Percentiles rank a stretch among this genome's conserved stretches.
Conservation (phyloP, 2,797 vertebrate species). For the Novumbra hubbsi region DNA sequence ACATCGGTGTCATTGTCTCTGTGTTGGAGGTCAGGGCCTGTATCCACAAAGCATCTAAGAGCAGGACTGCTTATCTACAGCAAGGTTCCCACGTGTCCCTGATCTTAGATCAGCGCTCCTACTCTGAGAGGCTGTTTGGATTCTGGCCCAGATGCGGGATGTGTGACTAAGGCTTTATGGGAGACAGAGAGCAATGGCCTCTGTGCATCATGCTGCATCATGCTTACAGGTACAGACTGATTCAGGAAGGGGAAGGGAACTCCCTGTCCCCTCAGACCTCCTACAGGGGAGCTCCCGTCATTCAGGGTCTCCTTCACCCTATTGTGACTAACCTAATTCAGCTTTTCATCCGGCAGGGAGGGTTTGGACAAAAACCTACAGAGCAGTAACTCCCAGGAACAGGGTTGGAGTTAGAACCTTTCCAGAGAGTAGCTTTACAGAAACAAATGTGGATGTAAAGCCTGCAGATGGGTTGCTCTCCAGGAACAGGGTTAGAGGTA, state of each 20-base stretch:
- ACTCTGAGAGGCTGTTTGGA: background rate
- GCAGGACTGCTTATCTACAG: background rate
- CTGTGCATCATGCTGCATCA: background rate
- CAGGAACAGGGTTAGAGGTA: too few relatives aligned
- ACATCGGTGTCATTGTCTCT: background rate
- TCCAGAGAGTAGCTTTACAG: too few relatives aligned
- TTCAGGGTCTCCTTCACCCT: too few relatives aligned
- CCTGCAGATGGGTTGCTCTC: too few relatives aligned
- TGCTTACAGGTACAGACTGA: background rate
- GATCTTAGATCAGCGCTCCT: background rate
- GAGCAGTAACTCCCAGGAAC: too few relatives aligned
- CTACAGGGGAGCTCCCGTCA: too few relatives aligned
- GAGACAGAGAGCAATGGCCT: background rate
- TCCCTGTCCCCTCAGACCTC: background rate
- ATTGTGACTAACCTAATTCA: too few relatives aligned
- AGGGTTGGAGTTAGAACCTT: too few relatives aligned
- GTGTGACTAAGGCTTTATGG: background rate
- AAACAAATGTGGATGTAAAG: too few relatives aligned
- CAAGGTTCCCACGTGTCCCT: background rate
- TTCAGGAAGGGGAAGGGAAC: background rate
- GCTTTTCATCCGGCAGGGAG: too few relatives aligned
- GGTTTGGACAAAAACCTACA: too few relatives aligned
- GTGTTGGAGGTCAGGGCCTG: slow-evolving; percentile 1
- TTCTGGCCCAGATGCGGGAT: background rate
- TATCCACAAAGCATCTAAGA: background rate